These are phyloP conservation scores for Meriones unguiculatus DNA, from an alignment of 2,113 vertebrate species.

Conservation along the genomic window DNA sequence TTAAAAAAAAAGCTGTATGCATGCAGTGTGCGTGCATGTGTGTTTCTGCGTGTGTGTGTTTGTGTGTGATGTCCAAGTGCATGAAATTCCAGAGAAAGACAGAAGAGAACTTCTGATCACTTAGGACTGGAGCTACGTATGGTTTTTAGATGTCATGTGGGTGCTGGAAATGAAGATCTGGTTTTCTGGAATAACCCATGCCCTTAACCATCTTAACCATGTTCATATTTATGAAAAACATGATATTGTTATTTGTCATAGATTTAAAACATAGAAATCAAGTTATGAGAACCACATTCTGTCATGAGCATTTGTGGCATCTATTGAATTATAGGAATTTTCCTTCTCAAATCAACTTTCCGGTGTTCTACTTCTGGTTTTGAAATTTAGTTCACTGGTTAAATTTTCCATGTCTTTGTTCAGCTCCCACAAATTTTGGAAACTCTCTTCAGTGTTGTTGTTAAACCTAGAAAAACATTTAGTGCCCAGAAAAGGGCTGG, in stretches of 20 bases:
- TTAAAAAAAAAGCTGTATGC: not conserved
- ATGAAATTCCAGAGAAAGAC: not conserved
- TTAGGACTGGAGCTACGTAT: not conserved
- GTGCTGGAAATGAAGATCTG: not conserved
- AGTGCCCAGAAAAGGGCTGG: not conserved
- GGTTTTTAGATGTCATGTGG: not conserved
- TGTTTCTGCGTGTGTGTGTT: not conserved
- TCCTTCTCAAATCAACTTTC: not conserved
- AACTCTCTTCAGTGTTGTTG: not conserved
- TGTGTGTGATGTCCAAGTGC: not conserved
- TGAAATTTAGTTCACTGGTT: not conserved
- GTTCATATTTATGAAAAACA: not conserved
- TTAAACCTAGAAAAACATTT: not conserved
- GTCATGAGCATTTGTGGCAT: not conserved
- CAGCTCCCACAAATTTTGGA: not conserved
- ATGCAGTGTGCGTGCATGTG: not conserved
- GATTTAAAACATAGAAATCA: not conserved
- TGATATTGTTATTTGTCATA: not conserved
- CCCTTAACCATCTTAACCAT: not conserved
- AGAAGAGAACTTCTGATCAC: not conserved
- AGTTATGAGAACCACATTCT: not conserved
- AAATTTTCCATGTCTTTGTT: not conserved
- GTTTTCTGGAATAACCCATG: not conserved
- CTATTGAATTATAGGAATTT: not conserved
- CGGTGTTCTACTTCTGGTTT: not conserved